phyloP scores from a whole-genome alignment of 2,888 invertebrate genomes.

The Xanthia icteritia region DNA sequence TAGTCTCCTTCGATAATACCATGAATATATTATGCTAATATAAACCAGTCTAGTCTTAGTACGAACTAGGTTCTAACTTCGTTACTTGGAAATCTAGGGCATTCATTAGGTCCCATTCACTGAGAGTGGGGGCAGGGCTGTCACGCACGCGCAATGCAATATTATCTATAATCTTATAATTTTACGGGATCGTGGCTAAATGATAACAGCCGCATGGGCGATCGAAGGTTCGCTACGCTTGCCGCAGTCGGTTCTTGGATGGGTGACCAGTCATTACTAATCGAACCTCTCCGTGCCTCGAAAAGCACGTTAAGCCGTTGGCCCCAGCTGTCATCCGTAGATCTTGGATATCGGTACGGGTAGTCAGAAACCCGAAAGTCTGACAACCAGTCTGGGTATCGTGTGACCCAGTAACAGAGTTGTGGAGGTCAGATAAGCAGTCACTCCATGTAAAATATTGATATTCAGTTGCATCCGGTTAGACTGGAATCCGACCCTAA shows the following conservation, averaged over 20 bases:
- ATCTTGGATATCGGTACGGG: no score
- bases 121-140: slow-evolving; percentile 33
- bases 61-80: slow-evolving; percentile 27
- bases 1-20: background rate
- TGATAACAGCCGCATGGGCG: no score
- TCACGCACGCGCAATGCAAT: background rate
- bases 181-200: background rate
- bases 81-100: slow-evolving; percentile 56
- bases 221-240: background rate
- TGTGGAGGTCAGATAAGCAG: no score
- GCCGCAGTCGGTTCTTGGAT: background rate
- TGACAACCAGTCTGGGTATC: no score
- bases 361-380: no score
- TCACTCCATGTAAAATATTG: no score
- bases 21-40: slow-evolving; percentile 35
- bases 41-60: slow-evolving; percentile 26
- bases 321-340: background rate
- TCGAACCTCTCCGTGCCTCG: background rate
- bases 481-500: no score
- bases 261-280: background rate
- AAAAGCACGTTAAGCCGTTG: background rate
- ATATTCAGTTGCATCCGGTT: no score
- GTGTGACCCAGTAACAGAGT: no score
- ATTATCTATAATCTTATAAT: background rate
- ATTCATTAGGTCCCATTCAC: slow-evolving; percentile 55